A percentile compares a stretch with the other conserved stretches of the same genome.
phyloP scores from a whole-genome alignment of 2,888 invertebrate species.

The Operophtera brumata region DNA sequence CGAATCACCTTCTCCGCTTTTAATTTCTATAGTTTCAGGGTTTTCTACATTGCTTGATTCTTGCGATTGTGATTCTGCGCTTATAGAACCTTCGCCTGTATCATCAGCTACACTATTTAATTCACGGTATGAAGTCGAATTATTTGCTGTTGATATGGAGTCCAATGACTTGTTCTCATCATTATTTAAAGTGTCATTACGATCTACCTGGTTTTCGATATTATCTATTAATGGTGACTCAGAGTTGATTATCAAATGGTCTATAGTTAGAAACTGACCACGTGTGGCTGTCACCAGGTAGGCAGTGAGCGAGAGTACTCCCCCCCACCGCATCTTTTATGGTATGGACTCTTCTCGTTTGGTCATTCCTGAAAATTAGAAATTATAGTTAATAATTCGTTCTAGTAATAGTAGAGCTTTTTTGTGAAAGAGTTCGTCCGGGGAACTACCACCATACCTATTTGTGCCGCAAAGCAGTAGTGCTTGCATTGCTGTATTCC shows the following conservation, averaged over 20 bases:
- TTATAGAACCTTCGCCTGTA: background rate
- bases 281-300: slow-evolving; percentile 24
- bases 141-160: background rate
- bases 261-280: slow-evolving; percentile 17
- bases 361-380: slow-evolving; percentile 33
- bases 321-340: slow-evolving; percentile 44
- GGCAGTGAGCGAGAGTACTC: slow-evolving; percentile 33
- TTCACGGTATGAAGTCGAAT: background rate
- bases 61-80: slow-evolving; percentile 2
- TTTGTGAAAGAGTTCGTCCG: too few species aligned
- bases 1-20: background rate
- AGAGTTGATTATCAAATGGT: background rate
- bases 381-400: too few species aligned
- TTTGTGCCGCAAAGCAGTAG: too few species aligned
- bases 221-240: background rate
- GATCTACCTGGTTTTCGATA: background rate
- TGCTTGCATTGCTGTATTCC: too few species aligned
- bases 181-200: background rate
- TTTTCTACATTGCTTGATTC: background rate
- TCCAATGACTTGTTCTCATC: background rate
- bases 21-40: background rate
- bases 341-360: background rate
- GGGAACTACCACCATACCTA: too few species aligned
- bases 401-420: too few species aligned
- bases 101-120: background rate